These are phyloP conservation scores for Heliconius sara DNA, from an alignment of 2,888 invertebrate species.

Conservation along the genomic window DNA sequence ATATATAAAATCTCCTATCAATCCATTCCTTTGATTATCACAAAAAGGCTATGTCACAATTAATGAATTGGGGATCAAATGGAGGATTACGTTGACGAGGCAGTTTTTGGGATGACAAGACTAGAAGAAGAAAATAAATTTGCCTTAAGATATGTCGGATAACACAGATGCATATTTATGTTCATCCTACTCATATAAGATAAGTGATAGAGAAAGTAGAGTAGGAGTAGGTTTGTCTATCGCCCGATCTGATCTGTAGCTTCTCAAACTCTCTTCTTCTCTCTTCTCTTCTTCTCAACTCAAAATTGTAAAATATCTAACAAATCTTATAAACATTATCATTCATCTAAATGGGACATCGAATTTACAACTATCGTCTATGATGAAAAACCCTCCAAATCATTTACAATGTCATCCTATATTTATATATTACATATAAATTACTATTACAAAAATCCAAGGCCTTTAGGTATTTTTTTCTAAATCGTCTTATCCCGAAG, in stretches of 20 bases:
- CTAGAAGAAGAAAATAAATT: conserved; percentile 35
- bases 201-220: no score
- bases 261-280: no score
- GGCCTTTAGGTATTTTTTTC: not conserved
- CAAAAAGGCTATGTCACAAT: conserved; percentile 48
- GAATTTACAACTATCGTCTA: not conserved
- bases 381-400: not conserved
- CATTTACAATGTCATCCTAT: not conserved
- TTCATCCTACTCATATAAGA: not conserved
- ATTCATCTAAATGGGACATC: not conserved
- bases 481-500: conserved; percentile 7
- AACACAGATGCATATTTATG: not conserved
- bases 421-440: not conserved
- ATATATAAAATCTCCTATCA: conserved; percentile 46
- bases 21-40: conserved; percentile 47
- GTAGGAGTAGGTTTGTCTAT: no score
- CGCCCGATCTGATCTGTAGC: no score
- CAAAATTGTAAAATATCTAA: no score
- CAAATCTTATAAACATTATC: not conserved
- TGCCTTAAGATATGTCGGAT: not conserved
- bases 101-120: conserved; percentile 42
- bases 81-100: conserved; percentile 42
- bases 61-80: conserved; percentile 49
- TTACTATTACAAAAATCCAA: not conserved
- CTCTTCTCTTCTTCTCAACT: no score